Conservation (phyloP, 2,113 vertebrate species). For the Marcusenius ussheri region DNA sequence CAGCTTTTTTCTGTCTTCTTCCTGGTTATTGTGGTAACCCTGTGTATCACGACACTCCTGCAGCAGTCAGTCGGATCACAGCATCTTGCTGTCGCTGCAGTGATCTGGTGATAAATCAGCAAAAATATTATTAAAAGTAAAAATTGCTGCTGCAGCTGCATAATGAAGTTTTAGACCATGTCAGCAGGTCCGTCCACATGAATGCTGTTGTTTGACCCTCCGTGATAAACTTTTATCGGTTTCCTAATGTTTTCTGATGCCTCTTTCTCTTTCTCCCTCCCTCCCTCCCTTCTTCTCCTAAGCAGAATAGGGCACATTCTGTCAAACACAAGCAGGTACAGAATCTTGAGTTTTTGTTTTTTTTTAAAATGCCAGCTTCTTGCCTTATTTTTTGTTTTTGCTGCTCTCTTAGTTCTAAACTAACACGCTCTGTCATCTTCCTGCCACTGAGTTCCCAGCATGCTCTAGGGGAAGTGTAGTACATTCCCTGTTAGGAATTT, state of each 20-base stretch:
- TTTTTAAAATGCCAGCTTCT: conserved; percentile 28
- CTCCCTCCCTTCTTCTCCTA: conserved; percentile 36
- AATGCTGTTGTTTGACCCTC: background rate
- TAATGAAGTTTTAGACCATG: background rate
- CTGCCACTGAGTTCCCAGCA: conserved; percentile 43
- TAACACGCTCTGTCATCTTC: conserved; percentile 13
- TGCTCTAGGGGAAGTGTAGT: conserved; percentile 40
- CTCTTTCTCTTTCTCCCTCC: conserved; percentile 31
- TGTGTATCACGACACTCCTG: background rate
- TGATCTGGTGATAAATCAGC: background rate
- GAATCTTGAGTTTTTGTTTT: conserved; percentile 40
- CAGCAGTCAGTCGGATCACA: background rate
- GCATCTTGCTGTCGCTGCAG: background rate
- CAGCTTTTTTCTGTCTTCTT: background rate
- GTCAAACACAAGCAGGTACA: conserved; percentile 81
- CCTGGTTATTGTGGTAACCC: background rate
- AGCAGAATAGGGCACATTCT: conserved; percentile 74
- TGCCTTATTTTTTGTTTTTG: conserved; percentile 16
- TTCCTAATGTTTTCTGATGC: conserved; percentile 27
- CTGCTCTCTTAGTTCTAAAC: conserved; percentile 22
- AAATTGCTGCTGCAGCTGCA: background rate
- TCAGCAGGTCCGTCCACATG: background rate
- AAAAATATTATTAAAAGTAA: background rate
- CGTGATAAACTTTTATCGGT: background rate
- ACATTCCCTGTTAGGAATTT: conserved; percentile 9